A percentile compares a stretch with the other conserved stretches of the same genome.
Evolutionary conservation across 2,113 vertebrate species (phyloP).

Genomic region (Agelaius tricolor): DNA sequence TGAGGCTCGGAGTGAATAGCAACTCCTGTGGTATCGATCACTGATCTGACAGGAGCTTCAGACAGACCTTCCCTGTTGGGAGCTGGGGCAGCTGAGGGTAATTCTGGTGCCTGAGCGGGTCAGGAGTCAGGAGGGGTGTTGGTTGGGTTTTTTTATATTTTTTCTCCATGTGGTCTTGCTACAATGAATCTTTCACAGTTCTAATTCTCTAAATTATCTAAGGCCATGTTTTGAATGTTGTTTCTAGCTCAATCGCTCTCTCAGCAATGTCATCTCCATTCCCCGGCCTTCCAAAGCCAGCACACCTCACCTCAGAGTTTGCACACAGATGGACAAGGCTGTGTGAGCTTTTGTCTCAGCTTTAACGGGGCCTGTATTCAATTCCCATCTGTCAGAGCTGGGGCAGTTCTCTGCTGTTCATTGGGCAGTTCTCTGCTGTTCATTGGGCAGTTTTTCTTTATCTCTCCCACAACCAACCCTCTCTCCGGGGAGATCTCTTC

Average conservation of each 20-base stretch:
- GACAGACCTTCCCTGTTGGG: not conserved
- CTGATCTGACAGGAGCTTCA: not conserved
- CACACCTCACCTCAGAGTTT: not conserved
- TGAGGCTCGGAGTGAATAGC: fast-evolving
- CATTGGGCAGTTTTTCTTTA: no score
- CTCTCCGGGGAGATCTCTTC: no score
- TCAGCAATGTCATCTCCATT: not conserved
- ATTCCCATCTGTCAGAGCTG: not conserved
- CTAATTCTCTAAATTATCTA: not conserved
- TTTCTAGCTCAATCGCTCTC: not conserved
- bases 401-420: no score
- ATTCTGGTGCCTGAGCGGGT: not conserved
- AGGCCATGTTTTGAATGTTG: not conserved
- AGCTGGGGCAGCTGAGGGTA: not conserved
- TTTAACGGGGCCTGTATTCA: not conserved
- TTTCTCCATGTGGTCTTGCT: not conserved
- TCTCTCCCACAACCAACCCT: no score
- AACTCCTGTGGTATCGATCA: fast-evolving
- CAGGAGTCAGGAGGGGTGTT: not conserved
- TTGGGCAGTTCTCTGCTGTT: no score
- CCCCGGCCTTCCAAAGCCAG: not conserved
- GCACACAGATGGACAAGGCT: not conserved
- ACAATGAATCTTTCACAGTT: not conserved
- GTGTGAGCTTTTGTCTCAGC: not conserved
- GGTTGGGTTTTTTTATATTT: not conserved